Evolutionary conservation across 2,113 vertebrate species (phyloP).

Genomic region (Chelonoidis abingdonii): DNA sequence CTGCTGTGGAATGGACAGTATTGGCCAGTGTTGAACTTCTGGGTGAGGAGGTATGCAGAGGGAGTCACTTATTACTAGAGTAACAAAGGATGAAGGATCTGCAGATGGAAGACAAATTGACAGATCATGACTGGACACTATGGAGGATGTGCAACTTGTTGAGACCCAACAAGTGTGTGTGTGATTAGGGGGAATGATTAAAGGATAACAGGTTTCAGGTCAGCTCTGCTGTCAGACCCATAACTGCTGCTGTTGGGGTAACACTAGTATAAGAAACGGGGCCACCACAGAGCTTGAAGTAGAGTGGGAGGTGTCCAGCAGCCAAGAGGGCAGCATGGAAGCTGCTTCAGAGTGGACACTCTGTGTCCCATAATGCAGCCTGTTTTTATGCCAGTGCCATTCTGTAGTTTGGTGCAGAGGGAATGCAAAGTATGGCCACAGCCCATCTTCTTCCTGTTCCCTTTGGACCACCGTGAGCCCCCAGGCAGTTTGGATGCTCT

Average conservation of each 20-base stretch:
- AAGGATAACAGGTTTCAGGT: neutral
- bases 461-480: neutral
- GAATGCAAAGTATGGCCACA: neutral
- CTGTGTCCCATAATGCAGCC: neutral
- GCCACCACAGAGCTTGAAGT: neutral
- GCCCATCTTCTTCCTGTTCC: neutral
- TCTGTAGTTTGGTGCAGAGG: neutral
- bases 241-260: neutral
- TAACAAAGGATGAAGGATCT: neutral
- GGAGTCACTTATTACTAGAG: no score
- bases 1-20: fast-evolving
- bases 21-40: neutral
- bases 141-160: neutral
- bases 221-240: neutral
- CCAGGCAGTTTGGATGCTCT: neutral
- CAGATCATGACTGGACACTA: neutral
- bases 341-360: neutral
- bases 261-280: neutral
- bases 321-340: neutral
- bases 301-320: neutral
- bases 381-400: neutral
- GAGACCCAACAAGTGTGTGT: neutral
- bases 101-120: neutral
- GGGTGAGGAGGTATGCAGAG: neutral
- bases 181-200: neutral